phyloP scores from a whole-genome alignment of 2,113 vertebrate species.

The Hyperopisus bebe region DNA sequence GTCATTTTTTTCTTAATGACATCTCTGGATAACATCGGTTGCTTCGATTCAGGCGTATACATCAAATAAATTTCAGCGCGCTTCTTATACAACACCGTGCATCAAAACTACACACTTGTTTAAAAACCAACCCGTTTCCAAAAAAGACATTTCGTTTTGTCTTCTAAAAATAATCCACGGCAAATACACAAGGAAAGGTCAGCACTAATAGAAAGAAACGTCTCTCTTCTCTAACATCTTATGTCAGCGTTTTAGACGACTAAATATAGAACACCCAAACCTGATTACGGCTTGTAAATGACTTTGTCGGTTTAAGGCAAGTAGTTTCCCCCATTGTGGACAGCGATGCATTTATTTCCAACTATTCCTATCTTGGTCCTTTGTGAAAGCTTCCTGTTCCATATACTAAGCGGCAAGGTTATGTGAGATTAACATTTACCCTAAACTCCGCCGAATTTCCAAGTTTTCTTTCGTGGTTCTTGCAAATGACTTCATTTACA shows the following conservation, averaged over 20 bases:
- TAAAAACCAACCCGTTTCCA: slow-evolving; percentile 30
- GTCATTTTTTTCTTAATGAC: not conserved
- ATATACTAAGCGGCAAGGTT: not conserved
- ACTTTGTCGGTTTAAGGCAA: not conserved
- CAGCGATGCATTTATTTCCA: slow-evolving; percentile 55
- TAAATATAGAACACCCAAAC: slow-evolving; percentile 19
- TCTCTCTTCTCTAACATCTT: slow-evolving; percentile 25
- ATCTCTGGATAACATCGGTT: not conserved
- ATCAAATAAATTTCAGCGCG: slow-evolving; percentile 13
- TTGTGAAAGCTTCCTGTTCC: slow-evolving; percentile 49
- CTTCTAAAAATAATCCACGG: slow-evolving; percentile 26
- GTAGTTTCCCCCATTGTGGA: slow-evolving; percentile 45
- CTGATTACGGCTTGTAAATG: slow-evolving; percentile 22
- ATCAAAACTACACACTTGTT: slow-evolving; percentile 7
- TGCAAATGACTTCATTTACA: not conserved
- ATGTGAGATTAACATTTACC: not conserved
- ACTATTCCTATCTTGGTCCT: slow-evolving; percentile 35
- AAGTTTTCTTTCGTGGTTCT: not conserved
- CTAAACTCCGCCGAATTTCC: not conserved
- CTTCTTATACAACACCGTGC: not conserved
- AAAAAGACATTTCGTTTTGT: slow-evolving; percentile 28
- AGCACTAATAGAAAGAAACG: slow-evolving; percentile 30
- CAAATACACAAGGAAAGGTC: slow-evolving; percentile 34
- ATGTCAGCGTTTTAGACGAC: slow-evolving; percentile 30
- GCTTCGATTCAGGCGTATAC: not conserved